Base-by-base conservation (phyloP, 2,888 invertebrate genomes). In the Callyntrura sp. region DNA sequence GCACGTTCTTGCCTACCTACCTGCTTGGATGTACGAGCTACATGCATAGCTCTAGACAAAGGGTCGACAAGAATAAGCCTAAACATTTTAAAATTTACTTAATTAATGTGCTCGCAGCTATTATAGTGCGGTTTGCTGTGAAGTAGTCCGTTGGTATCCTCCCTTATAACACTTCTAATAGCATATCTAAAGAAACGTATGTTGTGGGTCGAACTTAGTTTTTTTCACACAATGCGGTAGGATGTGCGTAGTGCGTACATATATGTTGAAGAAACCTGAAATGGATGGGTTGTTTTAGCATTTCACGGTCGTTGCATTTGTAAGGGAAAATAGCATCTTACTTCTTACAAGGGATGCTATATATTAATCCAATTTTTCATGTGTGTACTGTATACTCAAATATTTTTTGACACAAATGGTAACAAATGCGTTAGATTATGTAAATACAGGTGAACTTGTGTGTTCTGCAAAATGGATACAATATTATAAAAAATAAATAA, bases 261-360 rank as follows among this genome's bases (percentile, higher is more conserved):
- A 60, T n/a, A 65, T n/a, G 14, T 35, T 70, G 68, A 65, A 51
- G 14, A 51, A 14, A 11, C 23, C 20, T 5, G 8, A 43, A n/a
- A 17, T 35, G 20, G 3, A 8, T 60, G 60, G n/a, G 23, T 76
- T n/a, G 5, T 14, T 55, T 14, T 25, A 25, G 5, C 23, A 76
- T 76, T 51, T 76, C 55, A 76, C 55, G 76, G 76, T 76, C n/a
- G 12, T 11, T 76, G 76, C 51, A 8, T 51, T 28, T 3, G 35
- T 35, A 28, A n/a, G 20, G 0, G 23, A 55, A 4, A 55, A 4
- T n/a, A 76, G 23, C 17, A 43, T 76, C 20, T 76, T 73, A 8
- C n/a, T 25, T 20, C n/a, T n/a, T n/a, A n/a, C n/a, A 17, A 70
- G 70, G 28, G 17, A 20, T 57, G 57, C 12, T 57, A 20, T 0